These are phyloP conservation scores for Ostrea edulis DNA, from an alignment of 1,140 invertebrate species.

Conservation along the genomic window DNA sequence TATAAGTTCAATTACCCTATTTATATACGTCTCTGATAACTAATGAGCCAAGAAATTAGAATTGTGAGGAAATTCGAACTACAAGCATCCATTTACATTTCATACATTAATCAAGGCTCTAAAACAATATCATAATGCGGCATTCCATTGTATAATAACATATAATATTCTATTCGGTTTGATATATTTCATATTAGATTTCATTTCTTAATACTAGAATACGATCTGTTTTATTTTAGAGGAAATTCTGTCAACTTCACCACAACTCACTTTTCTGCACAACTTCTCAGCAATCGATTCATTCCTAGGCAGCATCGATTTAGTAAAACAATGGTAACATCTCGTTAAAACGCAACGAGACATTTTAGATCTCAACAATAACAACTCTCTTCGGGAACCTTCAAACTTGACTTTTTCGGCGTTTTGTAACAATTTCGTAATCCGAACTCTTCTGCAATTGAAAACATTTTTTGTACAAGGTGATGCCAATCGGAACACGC, in stretches of 20 bases:
- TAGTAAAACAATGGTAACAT: constrained; percentile 25
- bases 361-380: not conserved
- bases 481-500: not conserved
- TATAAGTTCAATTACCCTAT: too few relatives aligned
- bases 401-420: not conserved
- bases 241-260: not conserved
- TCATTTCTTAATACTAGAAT: too few relatives aligned
- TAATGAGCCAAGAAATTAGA: too few relatives aligned
- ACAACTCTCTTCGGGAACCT: not conserved
- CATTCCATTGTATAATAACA: too few relatives aligned
- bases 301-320: not conserved
- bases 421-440: constrained; percentile 28
- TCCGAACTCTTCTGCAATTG: not conserved
- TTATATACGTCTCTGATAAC: too few relatives aligned
- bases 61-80: too few relatives aligned
- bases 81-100: too few relatives aligned
- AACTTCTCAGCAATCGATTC: not conserved
- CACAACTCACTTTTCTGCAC: not conserved
- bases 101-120: too few relatives aligned
- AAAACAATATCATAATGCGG: too few relatives aligned
- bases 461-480: not conserved
- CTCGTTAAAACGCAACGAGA: constrained; percentile 18
- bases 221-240: not conserved
- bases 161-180: too few relatives aligned
- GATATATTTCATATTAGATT: too few relatives aligned